Evolutionary conservation across 2,888 invertebrate genomes (phyloP).

Genomic region (Phengaris arion): DNA sequence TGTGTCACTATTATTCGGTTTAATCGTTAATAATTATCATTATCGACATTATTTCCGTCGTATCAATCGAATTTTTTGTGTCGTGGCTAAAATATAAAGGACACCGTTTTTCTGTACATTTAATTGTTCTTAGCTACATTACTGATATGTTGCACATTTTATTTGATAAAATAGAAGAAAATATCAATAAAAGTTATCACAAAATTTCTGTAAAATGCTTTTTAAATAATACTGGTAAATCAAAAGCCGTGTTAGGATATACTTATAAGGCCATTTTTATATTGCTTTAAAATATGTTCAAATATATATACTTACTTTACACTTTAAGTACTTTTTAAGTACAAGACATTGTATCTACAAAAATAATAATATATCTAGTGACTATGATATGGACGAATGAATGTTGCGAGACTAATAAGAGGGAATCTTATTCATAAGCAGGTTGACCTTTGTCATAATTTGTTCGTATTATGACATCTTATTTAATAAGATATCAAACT

Average conservation of each 20-base stretch:
- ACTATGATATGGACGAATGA: constrained; percentile 77
- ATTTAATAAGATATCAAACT: too few species aligned
- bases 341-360: constrained; percentile 50
- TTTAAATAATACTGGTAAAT: constrained; percentile 61
- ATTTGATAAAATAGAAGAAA: constrained; percentile 30
- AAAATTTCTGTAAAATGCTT: constrained; percentile 54
- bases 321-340: constrained; percentile 70
- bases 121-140: background rate
- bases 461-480: too few species aligned
- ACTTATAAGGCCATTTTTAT: constrained; percentile 61
- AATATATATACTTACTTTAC: constrained; percentile 32
- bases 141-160: constrained; percentile 15
- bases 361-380: constrained; percentile 61
- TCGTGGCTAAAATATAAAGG: background rate
- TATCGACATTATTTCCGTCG: background rate
- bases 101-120: background rate
- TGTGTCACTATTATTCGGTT: background rate
- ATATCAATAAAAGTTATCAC: constrained; percentile 49
- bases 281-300: constrained; percentile 56
- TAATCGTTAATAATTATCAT: background rate
- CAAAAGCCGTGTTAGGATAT: constrained; percentile 46
- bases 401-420: constrained; percentile 36
- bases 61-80: background rate
- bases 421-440: too few species aligned
- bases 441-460: too few species aligned